A percentile compares a stretch with the other conserved stretches of the same genome.
These are phyloP conservation scores for Psococerastis gibbosa DNA, from an alignment of 2,888 invertebrate species.

Conservation along the genomic window DNA sequence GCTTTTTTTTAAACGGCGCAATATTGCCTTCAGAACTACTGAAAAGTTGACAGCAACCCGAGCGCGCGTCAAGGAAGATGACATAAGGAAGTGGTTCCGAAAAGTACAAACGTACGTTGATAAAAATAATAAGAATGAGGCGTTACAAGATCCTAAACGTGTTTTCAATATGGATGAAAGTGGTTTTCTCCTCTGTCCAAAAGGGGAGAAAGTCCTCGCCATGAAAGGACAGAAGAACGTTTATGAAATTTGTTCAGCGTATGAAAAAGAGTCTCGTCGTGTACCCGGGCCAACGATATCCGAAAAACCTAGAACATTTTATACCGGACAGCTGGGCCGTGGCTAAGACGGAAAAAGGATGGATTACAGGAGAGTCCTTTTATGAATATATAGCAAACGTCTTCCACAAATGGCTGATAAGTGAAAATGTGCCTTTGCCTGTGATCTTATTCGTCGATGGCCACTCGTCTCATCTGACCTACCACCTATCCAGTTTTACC, in stretches of 20 bases:
- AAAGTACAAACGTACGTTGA: conserved; percentile 2
- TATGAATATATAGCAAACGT: conserved; percentile 12
- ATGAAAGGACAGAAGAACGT: conserved; percentile 1
- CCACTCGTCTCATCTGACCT: conserved; percentile 22
- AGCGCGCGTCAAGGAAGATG: conserved; percentile 7
- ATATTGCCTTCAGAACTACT: neutral
- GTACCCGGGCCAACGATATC: conserved; percentile 7
- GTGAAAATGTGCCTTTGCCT: conserved; percentile 6
- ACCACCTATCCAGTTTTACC: conserved; percentile 16
- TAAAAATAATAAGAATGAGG: neutral
- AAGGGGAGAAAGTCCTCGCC: conserved; percentile 10
- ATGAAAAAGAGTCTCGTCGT: conserved; percentile 10
- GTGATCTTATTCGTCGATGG: conserved; percentile 23
- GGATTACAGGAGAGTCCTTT: conserved; percentile 12
- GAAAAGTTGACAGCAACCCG: conserved; percentile 4
- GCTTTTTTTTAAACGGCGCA: neutral
- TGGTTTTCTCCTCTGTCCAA: conserved; percentile 11
- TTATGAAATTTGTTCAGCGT: neutral
- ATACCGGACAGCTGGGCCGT: conserved; percentile 7
- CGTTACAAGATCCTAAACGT: conserved; percentile 4
- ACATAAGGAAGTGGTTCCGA: conserved; percentile 12
- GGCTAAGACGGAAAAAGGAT: conserved; percentile 9
- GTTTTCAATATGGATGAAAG: conserved; percentile 13
- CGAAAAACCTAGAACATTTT: conserved; percentile 8
- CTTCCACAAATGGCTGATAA: conserved; percentile 10